Base-by-base conservation (phyloP, 53 echinoderm and acorn worm species). In the Patiria pectinifera region DNA sequence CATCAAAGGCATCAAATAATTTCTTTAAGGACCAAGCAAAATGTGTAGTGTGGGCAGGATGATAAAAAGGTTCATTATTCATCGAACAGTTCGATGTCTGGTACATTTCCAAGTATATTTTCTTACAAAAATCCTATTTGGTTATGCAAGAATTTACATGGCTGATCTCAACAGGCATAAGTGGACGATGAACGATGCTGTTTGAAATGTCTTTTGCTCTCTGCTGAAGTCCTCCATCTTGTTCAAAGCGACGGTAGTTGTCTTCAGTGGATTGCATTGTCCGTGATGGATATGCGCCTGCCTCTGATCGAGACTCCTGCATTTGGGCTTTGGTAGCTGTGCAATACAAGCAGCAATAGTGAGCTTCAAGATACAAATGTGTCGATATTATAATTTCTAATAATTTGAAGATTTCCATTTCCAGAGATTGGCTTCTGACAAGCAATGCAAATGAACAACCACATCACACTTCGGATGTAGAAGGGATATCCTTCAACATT, bases 111-210 rank as follows among this genome's bases (percentile, higher is more conserved):
- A 35, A 35, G 35, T 35, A 35, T 35, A 35, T 35, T 35, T 35
- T 35, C 35, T 35, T 35, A 35, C 35, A 35, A 35, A 35, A 35
- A 35, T 35, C 35, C 35, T 1, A 35, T 35, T 35, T 35, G 35
- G 35, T 35, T 35, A 35, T 35, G 35, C 35, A 71, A 81, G 45
- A 81, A 71, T 82, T 91, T 91, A 91, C 91, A 26, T 91, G 91
- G 69, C 62, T 49, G 23, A 91, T 82, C 8, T 81, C 89, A 76
- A 89, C 59, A 9, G 62, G 78, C 53, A 89, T 62, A 47, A 89
- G 71, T n/a, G 89, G 80, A 45, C 71, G 59, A 61, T 80, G 78
- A 22, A 89, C 80, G 3, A 89, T 71, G 58, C 78, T 89, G n/a
- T 21, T 47, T 4, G 89, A 89, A 63, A 89, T 35, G 15, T 89